These are phyloP conservation scores for Arion vulgaris DNA, from an alignment of 1,140 invertebrate genomes.

Conservation along the genomic window DNA sequence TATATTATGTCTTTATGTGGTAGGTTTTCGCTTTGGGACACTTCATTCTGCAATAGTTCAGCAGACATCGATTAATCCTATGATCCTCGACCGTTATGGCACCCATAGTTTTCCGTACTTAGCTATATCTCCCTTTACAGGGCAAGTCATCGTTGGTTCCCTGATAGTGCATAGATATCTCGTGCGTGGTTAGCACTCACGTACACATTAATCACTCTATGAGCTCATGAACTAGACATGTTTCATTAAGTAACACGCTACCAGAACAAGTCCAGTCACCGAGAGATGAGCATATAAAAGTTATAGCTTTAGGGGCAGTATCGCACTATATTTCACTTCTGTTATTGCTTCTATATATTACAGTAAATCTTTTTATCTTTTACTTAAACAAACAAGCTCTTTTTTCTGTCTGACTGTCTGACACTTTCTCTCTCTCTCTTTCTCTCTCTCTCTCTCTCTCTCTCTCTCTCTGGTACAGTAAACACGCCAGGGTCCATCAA, in stretches of 20 bases:
- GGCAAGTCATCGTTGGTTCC: background rate
- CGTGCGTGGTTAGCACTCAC: background rate
- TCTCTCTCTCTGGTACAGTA: background rate
- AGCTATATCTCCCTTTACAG: background rate
- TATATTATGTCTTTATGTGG: background rate
- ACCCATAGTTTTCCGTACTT: background rate
- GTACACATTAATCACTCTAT: background rate
- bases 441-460: background rate
- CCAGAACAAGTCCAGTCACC: background rate
- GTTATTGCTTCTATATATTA: too few relatives aligned
- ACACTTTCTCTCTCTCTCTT: background rate
- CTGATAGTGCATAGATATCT: background rate
- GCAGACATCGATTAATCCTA: background rate
- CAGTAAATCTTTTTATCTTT: too few relatives aligned
- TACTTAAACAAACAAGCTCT: too few relatives aligned
- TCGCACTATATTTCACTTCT: too few relatives aligned
- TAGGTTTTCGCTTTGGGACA: background rate
- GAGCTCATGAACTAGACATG: background rate
- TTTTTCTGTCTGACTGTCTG: too few relatives aligned
- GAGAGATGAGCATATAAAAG: background rate
- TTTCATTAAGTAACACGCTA: background rate
- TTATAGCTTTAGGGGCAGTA: too few relatives aligned
- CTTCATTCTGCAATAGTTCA: background rate
- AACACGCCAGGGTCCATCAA: background rate
- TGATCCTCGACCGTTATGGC: background rate